Evolutionary conservation across 2,797 vertebrate species (phyloP).

Genomic region (Pseudomugil tenellus): DNA sequence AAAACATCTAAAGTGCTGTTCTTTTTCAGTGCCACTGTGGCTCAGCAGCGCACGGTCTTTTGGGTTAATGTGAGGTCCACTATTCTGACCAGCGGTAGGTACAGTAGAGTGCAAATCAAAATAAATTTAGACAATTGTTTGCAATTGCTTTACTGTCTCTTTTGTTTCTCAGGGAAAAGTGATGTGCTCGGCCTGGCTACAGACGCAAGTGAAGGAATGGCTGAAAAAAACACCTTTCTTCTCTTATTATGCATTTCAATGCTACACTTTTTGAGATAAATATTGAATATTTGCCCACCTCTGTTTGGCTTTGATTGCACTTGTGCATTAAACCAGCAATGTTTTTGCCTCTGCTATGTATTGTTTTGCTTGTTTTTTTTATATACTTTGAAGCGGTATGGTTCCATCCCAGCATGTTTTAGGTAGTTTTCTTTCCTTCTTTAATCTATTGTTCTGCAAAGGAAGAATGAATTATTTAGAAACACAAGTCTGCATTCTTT

Average conservation of each 20-base stretch:
- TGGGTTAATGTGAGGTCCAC: constrained; percentile 77
- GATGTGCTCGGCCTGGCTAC: constrained; percentile 18
- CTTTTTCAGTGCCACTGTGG: constrained; percentile 75
- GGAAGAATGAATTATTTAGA: too few relatives aligned
- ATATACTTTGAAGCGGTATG: not conserved
- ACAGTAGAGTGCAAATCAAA: constrained; percentile 2
- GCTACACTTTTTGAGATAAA: constrained; percentile 26
- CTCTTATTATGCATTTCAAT: constrained; percentile 41
- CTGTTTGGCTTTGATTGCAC: not conserved
- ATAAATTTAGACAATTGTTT: constrained; percentile 1
- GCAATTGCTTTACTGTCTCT: not conserved
- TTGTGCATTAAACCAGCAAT: not conserved
- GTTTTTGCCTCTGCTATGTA: not conserved
- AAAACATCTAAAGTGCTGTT: not conserved
- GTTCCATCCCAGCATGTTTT: not conserved
- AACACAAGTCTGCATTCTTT: not conserved
- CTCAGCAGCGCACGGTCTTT: constrained; percentile 64
- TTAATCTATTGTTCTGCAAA: not conserved
- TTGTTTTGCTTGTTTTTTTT: not conserved
- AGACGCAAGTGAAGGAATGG: constrained; percentile 9
- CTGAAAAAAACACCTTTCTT: constrained; percentile 27
- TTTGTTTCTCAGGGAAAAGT: constrained; percentile 22
- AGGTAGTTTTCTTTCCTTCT: not conserved
- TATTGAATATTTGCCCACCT: not conserved
- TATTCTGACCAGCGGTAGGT: constrained; percentile 65